Conservation (phyloP, 2,113 vertebrate species). For the Salminus brasiliensis region DNA sequence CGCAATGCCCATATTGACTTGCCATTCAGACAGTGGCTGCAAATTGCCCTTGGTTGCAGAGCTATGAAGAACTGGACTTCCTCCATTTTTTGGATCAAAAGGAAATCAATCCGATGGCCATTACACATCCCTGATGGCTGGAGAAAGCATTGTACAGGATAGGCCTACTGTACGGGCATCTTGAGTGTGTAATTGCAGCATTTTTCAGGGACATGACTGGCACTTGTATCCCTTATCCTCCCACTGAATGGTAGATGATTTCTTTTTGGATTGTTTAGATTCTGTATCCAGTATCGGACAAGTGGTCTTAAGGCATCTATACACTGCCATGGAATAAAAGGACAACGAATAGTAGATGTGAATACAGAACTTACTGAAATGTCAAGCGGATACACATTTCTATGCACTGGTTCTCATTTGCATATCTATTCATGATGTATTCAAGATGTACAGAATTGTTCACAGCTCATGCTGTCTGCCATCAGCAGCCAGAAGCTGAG, state of each 20-base stretch:
- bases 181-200: constrained; percentile 57
- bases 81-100: constrained; percentile 46
- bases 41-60: constrained; percentile 5
- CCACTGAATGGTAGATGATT: constrained; percentile 43
- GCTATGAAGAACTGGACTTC: constrained; percentile 34
- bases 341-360: background rate
- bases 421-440: too few species aligned
- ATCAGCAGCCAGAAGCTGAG: too few species aligned
- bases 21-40: constrained; percentile 2
- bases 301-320: background rate
- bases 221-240: constrained; percentile 50
- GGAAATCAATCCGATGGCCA: constrained; percentile 67
- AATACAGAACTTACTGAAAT: background rate
- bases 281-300: constrained; percentile 44
- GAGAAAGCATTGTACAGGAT: constrained; percentile 44
- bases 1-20: constrained; percentile 1
- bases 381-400: too few species aligned
- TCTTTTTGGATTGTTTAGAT: constrained; percentile 56
- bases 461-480: too few species aligned
- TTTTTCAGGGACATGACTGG: constrained; percentile 55
- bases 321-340: background rate
- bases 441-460: too few species aligned
- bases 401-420: too few species aligned
- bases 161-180: constrained; percentile 41
- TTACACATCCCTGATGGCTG: constrained; percentile 40